phyloP scores from a whole-genome alignment of 2,113 vertebrate genomes.

The Hydrolagus affinis region DNA sequence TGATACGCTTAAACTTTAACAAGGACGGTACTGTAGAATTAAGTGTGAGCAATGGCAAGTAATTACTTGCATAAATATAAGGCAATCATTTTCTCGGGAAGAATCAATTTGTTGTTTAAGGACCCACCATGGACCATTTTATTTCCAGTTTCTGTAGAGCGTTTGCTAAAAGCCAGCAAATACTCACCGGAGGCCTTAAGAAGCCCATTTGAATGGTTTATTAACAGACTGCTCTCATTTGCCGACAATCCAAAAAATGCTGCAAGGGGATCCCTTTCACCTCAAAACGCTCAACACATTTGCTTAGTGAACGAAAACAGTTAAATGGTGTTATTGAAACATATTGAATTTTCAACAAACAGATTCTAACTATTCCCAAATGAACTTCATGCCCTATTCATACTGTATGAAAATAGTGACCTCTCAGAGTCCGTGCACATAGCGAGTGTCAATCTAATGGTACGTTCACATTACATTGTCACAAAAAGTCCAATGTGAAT shows the following conservation, averaged over 20 bases:
- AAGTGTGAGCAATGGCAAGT: neutral
- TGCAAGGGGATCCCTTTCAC: neutral
- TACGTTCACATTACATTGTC: no score
- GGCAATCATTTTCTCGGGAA: neutral
- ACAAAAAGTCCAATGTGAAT: no score
- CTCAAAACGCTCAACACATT: neutral
- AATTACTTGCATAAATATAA: neutral
- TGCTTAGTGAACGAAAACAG: neutral
- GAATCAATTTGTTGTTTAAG: neutral
- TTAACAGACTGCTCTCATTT: neutral
- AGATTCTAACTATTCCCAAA: neutral
- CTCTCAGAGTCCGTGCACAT: no score
- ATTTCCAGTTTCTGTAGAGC: neutral
- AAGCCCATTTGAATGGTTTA: no score
- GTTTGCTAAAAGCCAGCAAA: constrained; percentile 2
- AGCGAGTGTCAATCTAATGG: no score
- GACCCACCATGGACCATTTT: neutral
- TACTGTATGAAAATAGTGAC: no score
- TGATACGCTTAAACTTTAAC: no score
- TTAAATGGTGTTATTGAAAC: neutral
- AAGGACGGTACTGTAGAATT: neutral
- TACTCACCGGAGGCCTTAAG: neutral
- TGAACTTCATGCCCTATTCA: no score
- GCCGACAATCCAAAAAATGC: neutral
- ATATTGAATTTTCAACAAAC: neutral